A percentile compares a stretch with the other conserved stretches of the same genome.
Evolutionary conservation across 2,888 invertebrate genomes (phyloP).

Genomic region (Drosophila formosana): DNA sequence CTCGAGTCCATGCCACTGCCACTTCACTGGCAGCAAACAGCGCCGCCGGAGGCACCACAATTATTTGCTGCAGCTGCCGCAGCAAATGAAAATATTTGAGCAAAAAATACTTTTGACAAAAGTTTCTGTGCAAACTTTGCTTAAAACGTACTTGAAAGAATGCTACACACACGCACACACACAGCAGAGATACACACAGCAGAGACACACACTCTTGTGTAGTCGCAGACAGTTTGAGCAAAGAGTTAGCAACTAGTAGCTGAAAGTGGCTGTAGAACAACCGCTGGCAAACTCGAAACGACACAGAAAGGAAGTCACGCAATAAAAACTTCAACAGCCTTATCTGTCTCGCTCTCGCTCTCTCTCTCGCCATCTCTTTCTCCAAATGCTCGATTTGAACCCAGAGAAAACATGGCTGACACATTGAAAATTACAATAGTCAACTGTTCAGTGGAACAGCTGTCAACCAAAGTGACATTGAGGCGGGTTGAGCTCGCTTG

Average conservation of each 20-base stretch:
- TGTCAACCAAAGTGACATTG: slow-evolving; percentile 61
- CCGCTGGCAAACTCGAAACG: slow-evolving; percentile 51
- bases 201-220: not conserved
- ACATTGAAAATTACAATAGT: slow-evolving; percentile 61
- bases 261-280: slow-evolving; percentile 46
- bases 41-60: slow-evolving; percentile 48
- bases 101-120: slow-evolving; percentile 73
- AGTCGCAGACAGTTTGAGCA: not conserved
- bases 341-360: not conserved
- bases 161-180: slow-evolving; percentile 24
- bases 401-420: slow-evolving; percentile 31
- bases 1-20: not conserved
- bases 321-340: slow-evolving; percentile 62
- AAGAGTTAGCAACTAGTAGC: slow-evolving; percentile 36
- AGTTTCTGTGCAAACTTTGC: slow-evolving; percentile 70
- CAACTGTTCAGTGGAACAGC: slow-evolving; percentile 56
- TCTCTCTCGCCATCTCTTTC: not conserved
- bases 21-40: not conserved
- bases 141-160: slow-evolving; percentile 65
- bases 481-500: slow-evolving; percentile 45
- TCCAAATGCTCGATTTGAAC: not conserved
- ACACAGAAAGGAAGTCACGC: slow-evolving; percentile 72
- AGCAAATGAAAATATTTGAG: slow-evolving; percentile 77
- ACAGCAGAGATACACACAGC: slow-evolving; percentile 22
- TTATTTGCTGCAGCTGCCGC: slow-evolving; percentile 73